phyloP scores from a whole-genome alignment of 2,797 vertebrate species.

The Steatocranus sp. region DNA sequence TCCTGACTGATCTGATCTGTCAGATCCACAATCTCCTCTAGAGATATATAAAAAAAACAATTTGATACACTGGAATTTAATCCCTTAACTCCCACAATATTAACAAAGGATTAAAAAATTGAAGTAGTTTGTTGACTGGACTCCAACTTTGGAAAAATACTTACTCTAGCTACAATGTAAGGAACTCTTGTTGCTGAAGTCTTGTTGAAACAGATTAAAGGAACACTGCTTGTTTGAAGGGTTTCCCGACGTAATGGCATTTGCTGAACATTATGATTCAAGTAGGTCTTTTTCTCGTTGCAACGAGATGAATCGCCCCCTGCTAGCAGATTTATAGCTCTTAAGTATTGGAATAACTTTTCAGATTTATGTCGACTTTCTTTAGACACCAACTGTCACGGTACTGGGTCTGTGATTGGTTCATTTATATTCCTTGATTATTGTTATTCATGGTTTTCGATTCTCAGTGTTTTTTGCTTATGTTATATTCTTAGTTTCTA shows the following conservation, averaged over 20 bases:
- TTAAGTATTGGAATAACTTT: neutral
- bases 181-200: neutral
- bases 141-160: rapidly evolving
- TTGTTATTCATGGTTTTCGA: neutral
- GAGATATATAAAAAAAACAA: neutral
- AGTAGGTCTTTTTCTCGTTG: neutral
- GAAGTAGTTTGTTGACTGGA: neutral
- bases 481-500: rapidly evolving
- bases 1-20: slow-evolving; percentile 85
- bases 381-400: neutral
- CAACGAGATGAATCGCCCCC: neutral
- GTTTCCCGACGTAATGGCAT: neutral
- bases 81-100: rapidly evolving
- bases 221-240: too few species aligned
- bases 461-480: neutral
- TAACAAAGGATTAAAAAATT: neutral
- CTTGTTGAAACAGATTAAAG: neutral
- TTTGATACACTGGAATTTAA: neutral
- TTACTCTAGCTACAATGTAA: rapidly evolving
- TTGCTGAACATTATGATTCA: neutral
- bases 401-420: neutral
- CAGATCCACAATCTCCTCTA: slow-evolving; percentile 91
- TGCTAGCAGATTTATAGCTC: neutral
- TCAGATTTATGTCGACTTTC: neutral
- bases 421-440: neutral